phyloP scores from a whole-genome alignment of 30 jellyfish, hydroid and myxozoan genomes.

The Aurelia coerulea region DNA sequence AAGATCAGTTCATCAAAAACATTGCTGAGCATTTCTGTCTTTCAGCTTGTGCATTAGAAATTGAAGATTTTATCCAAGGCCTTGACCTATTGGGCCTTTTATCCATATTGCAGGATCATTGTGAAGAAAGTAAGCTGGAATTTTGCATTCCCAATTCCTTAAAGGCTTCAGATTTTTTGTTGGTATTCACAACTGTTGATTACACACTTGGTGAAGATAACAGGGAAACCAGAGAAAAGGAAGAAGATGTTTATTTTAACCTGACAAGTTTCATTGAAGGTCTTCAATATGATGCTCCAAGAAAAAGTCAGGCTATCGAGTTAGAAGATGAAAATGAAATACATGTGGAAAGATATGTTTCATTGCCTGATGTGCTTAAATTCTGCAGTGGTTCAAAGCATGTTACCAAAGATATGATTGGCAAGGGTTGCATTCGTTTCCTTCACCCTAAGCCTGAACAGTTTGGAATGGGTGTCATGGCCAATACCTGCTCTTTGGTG shows the following conservation, averaged over 20 bases:
- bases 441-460: neutral
- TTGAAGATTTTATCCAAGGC: no score
- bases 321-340: neutral
- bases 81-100: constrained; percentile 11
- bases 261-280: neutral
- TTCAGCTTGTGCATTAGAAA: neutral
- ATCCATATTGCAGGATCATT: neutral
- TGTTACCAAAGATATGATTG: constrained; percentile 1
- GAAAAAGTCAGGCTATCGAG: neutral
- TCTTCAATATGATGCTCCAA: neutral
- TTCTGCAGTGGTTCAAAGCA: constrained; percentile 28
- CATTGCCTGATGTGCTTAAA: constrained; percentile 6
- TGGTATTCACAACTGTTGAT: no score
- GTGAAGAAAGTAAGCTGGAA: constrained; percentile 22
- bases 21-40: constrained; percentile 4
- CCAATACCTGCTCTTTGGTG: constrained; percentile 5
- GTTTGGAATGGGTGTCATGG: constrained; percentile 12
- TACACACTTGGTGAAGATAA: no score
- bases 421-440: constrained; percentile 12
- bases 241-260: constrained; percentile 2
- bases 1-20: neutral
- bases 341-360: neutral
- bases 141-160: neutral
- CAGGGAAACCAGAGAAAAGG: neutral
- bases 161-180: neutral